These are phyloP conservation scores for Zonitis immaculata DNA, from an alignment of 2,888 invertebrate genomes.

Conservation along the genomic window DNA sequence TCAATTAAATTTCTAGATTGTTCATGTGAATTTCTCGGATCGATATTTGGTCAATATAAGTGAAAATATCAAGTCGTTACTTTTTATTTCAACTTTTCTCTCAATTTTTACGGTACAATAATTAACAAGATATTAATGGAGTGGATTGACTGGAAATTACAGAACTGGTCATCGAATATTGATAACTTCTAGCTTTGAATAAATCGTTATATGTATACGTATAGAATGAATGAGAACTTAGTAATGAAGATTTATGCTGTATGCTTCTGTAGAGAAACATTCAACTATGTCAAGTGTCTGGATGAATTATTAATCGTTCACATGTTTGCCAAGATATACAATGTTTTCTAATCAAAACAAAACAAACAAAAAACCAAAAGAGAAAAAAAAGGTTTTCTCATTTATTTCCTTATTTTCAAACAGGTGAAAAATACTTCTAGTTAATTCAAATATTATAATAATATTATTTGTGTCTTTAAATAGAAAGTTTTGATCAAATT, in stretches of 20 bases:
- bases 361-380: no score
- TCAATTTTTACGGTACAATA: no score
- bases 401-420: no score
- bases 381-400: no score
- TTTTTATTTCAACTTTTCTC: no score
- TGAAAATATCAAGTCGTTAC: no score
- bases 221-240: neutral
- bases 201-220: no score
- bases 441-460: no score
- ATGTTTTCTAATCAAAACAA: no score
- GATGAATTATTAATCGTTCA: neutral
- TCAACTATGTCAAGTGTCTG: neutral
- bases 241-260: neutral
- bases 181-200: neutral
- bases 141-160: neutral
- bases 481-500: neutral
- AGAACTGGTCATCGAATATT: neutral
- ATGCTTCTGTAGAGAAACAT: neutral
- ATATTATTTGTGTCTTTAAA: neutral
- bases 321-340: neutral
- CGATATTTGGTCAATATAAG: no score
- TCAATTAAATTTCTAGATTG: no score
- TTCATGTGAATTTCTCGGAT: no score
- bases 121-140: neutral
- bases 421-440: neutral